phyloP scores from a whole-genome alignment of 1,140 invertebrate species.

The Akabosia matsudoensis region DNA sequence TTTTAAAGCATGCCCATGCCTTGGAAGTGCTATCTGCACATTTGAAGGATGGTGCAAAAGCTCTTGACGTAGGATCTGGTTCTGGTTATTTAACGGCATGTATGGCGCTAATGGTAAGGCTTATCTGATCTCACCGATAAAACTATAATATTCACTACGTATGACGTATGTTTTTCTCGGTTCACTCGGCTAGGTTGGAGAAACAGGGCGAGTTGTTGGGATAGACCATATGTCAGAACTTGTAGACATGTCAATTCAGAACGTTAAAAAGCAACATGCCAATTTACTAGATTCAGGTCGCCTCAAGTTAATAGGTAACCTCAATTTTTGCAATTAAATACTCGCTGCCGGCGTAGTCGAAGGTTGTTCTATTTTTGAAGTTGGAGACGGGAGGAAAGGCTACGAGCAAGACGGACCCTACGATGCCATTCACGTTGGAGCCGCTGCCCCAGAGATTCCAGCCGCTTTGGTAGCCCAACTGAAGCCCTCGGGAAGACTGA shows the following conservation, averaged over 20 bases:
- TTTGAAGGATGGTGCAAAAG: constrained; percentile 59
- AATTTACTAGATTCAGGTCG: constrained; percentile 51
- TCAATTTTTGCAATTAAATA: background rate
- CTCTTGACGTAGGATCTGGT: constrained; percentile 63
- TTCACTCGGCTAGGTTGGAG: constrained; percentile 53
- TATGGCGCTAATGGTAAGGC: constrained; percentile 61
- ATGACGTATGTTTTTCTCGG: background rate
- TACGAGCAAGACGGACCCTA: constrained; percentile 57
- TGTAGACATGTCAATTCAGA: constrained; percentile 56
- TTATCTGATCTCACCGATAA: too few relatives aligned
- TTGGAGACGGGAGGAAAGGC: constrained; percentile 62
- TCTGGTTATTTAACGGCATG: constrained; percentile 64
- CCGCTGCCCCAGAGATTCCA: constrained; percentile 39
- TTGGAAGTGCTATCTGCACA: constrained; percentile 83
- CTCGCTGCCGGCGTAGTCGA: background rate
- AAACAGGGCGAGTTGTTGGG: constrained; percentile 59
- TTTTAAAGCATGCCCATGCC: constrained; percentile 79
- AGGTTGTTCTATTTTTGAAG: constrained; percentile 47
- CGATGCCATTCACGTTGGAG: constrained; percentile 66
- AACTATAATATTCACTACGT: too few relatives aligned
- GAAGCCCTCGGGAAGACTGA: constrained; percentile 78
- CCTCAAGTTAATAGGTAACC: constrained; percentile 51
- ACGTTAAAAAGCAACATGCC: constrained; percentile 57
- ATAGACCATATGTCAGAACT: constrained; percentile 64
- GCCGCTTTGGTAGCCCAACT: constrained; percentile 60